These are phyloP conservation scores for Amphipoea lucens DNA, from an alignment of 2,888 invertebrate genomes.

Conservation along the genomic window DNA sequence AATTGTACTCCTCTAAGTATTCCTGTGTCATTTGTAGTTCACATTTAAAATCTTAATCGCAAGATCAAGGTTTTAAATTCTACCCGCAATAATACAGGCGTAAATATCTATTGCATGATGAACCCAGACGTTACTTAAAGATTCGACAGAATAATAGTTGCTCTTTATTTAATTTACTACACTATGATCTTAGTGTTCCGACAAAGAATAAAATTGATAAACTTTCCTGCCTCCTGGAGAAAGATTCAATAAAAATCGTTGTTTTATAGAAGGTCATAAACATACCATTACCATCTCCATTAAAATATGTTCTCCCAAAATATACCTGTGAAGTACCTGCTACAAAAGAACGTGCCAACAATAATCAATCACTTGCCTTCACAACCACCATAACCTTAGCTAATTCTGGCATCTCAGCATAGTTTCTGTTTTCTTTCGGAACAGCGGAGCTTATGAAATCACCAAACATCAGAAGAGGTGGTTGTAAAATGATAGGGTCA, in stretches of 20 bases:
- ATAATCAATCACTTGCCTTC: constrained; percentile 85
- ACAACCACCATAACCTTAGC: constrained; percentile 93
- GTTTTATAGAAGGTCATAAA: background rate
- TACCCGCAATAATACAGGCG: background rate
- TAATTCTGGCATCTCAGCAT: constrained; percentile 95
- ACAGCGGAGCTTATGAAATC: constrained; percentile 95
- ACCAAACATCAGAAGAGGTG: constrained; percentile 94
- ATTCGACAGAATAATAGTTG: too few relatives aligned
- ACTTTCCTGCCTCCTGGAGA: background rate
- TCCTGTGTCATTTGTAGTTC: constrained; percentile 86
- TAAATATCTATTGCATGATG: background rate
- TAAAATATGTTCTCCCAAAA: background rate
- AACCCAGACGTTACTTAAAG: background rate
- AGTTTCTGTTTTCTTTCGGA: constrained; percentile 93
- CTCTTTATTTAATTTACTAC: background rate
- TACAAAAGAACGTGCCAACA: background rate
- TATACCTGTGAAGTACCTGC: background rate
- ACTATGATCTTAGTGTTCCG: background rate
- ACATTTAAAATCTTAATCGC: background rate
- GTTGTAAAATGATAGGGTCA: constrained; percentile 89
- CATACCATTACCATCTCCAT: background rate
- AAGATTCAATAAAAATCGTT: background rate
- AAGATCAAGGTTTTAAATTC: background rate
- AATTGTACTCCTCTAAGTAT: constrained; percentile 96
- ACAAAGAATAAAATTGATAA: background rate